A percentile compares a stretch with the other conserved stretches of the same genome.
phyloP scores from a whole-genome alignment of 2,888 invertebrate species.

The Pristionchus exspectatus region DNA sequence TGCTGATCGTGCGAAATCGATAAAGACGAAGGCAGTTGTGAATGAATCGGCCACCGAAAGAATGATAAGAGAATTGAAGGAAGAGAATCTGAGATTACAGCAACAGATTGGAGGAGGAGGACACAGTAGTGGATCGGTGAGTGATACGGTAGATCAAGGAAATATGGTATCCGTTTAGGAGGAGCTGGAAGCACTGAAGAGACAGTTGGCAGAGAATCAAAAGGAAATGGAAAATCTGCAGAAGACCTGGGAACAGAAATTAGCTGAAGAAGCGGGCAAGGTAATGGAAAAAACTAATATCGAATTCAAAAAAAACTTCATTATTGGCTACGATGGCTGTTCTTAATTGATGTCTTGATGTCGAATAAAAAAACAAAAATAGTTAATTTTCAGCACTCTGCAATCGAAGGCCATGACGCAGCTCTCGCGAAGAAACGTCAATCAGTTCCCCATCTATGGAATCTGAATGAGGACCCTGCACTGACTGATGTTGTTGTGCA shows the following conservation, averaged over 20 bases:
- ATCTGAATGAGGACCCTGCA: constrained; percentile 83
- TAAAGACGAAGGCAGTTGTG: constrained; percentile 82
- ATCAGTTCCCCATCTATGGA: constrained; percentile 82
- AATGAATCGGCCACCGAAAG: constrained; percentile 83
- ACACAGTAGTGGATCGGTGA: constrained; percentile 33
- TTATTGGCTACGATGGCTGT: background rate
- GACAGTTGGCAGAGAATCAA: constrained; percentile 81
- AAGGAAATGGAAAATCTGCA: constrained; percentile 82
- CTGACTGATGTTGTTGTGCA: constrained; percentile 82
- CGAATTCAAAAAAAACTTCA: background rate
- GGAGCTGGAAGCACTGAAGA: constrained; percentile 73
- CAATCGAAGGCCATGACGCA: constrained; percentile 14
- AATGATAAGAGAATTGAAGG: constrained; percentile 82
- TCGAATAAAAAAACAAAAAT: background rate
- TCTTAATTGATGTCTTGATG: too few relatives aligned
- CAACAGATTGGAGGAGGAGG: constrained; percentile 65
- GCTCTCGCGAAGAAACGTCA: constrained; percentile 78
- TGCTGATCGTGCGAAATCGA: constrained; percentile 83
- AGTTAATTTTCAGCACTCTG: constrained; percentile 8
- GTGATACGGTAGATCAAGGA: background rate
- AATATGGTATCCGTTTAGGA: constrained; percentile 60
- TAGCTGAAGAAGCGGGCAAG: constrained; percentile 75
- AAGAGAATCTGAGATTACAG: constrained; percentile 82
- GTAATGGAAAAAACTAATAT: constrained; percentile 44
- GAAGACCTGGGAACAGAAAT: constrained; percentile 80